These are phyloP conservation scores for Drosophila asahinai DNA, from an alignment of 1,140 invertebrate species.

Conservation along the genomic window DNA sequence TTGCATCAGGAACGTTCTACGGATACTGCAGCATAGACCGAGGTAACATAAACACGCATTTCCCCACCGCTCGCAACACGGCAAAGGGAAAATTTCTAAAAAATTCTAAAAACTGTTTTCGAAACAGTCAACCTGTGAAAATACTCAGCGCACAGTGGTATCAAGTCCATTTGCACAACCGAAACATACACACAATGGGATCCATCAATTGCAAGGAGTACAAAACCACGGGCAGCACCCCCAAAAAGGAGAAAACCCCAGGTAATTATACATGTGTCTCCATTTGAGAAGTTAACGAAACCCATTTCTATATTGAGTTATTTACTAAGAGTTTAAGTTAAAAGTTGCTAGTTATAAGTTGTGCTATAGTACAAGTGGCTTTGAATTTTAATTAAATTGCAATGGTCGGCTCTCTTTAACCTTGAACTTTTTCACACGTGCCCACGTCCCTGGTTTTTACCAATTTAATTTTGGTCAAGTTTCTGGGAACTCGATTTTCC, in stretches of 20 bases:
- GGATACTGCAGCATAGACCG: background rate
- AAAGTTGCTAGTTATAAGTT: too few relatives aligned
- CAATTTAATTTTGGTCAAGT: too few relatives aligned
- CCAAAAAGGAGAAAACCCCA: slow-evolving; percentile 63
- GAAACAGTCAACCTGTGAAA: slow-evolving; percentile 1
- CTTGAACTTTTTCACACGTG: too few relatives aligned
- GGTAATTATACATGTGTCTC: slow-evolving; percentile 35
- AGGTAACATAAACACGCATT: slow-evolving; percentile 11
- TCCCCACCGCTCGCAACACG: too few relatives aligned
- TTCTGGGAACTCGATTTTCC: too few relatives aligned
- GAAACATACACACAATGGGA: slow-evolving; percentile 59
- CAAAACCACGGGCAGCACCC: slow-evolving; percentile 71
- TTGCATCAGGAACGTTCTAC: background rate
- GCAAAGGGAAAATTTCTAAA: background rate
- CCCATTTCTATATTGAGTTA: too few relatives aligned
- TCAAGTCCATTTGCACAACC: background rate
- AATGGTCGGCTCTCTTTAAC: too few relatives aligned
- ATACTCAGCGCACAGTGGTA: slow-evolving; percentile 11
- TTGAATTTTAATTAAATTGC: too few relatives aligned
- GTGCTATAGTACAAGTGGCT: too few relatives aligned
- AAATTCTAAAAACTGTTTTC: background rate
- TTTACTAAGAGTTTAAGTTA: too few relatives aligned
- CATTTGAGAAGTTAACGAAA: background rate
- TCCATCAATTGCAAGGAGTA: slow-evolving; percentile 77
- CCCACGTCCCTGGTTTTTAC: too few relatives aligned